Evolutionary conservation across 2,888 invertebrate genomes (phyloP).

Genomic region (Caenorhabditis imperialis): DNA sequence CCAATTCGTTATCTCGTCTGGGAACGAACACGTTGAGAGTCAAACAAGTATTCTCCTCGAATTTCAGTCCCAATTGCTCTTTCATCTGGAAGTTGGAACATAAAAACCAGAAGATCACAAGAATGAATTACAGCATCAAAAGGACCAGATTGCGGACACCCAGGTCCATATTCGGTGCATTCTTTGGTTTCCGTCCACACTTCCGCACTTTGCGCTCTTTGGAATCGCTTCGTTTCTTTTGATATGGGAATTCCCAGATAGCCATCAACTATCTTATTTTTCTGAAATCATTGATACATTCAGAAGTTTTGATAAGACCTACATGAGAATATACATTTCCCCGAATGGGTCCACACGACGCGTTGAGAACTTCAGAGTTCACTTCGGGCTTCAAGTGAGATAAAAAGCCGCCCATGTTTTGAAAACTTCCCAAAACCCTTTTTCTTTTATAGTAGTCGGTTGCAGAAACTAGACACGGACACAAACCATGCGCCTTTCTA

Average conservation of each 20-base stretch:
- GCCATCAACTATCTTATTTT: conserved; percentile 28
- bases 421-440: neutral
- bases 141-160: conserved; percentile 51
- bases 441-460: neutral
- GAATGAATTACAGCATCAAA: conserved; percentile 14
- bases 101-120: neutral
- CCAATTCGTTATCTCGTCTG: conserved; percentile 40
- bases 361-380: conserved; percentile 22
- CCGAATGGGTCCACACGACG: conserved; percentile 39
- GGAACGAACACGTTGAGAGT: conserved; percentile 62
- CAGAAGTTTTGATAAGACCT: neutral
- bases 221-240: conserved; percentile 17
- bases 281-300: neutral
- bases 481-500: conserved; percentile 8
- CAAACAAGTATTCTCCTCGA: conserved; percentile 52
- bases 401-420: conserved; percentile 7
- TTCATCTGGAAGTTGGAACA: conserved; percentile 15
- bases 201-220: conserved; percentile 46
- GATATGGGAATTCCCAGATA: conserved; percentile 47
- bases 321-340: conserved; percentile 40
- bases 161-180: conserved; percentile 61
- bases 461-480: conserved; percentile 24
- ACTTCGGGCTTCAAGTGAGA: conserved; percentile 20
- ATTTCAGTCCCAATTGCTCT: neutral
- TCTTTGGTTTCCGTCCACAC: conserved; percentile 50